Base-by-base conservation (phyloP, 2,888 invertebrate genomes). In the Eupithecia insigniata region DNA sequence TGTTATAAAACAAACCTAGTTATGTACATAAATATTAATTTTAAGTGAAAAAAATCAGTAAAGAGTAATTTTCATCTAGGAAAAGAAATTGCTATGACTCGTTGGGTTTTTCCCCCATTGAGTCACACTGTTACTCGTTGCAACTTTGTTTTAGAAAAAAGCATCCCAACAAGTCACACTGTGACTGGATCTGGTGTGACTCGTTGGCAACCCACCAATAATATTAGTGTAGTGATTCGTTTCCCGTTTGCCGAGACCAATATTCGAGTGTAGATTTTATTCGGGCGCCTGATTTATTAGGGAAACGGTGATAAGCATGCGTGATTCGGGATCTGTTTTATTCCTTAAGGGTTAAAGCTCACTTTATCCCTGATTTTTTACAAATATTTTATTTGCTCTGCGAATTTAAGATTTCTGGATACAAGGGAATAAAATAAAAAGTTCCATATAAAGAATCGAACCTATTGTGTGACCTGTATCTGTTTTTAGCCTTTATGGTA, bases 241-340 rank as follows among this genome's bases (percentile, higher is more conserved):
- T 28, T 26, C 61, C 5, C 36, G 64, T 64, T 36, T 64, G 64
- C 64, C 36, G 22, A 34, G 36, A 34, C 64, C 64, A 14, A 64
- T 64, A 64, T 34, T 62, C 34, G 32, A 64, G 76, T 78, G 75
- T 73, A 73, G 76, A 77, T 79, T 78, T 79, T 78, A 79, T 79
- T 76, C 76, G 78, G 73, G 75, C 74, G 76, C 75, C 78, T 82
- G 84, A 81, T 79, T 82, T 78, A 77, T 76, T 74, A 75, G 72
- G 74, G 75, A 74, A 74, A 74, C 71, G 69, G 74, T 69, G 71
- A 69, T 71, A 74, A 71, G 71, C 71, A 67, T 71, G 71, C 74
- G 74, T 71, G 71, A 72, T 68, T 68, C 26, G 58, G 43, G 36
- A 58, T 74, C 28, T 71, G 55, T 70, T 46, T 66, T 62, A 60